Base-by-base conservation (phyloP, 2,888 invertebrate species). In the Hermaeophaga mercurialis region DNA sequence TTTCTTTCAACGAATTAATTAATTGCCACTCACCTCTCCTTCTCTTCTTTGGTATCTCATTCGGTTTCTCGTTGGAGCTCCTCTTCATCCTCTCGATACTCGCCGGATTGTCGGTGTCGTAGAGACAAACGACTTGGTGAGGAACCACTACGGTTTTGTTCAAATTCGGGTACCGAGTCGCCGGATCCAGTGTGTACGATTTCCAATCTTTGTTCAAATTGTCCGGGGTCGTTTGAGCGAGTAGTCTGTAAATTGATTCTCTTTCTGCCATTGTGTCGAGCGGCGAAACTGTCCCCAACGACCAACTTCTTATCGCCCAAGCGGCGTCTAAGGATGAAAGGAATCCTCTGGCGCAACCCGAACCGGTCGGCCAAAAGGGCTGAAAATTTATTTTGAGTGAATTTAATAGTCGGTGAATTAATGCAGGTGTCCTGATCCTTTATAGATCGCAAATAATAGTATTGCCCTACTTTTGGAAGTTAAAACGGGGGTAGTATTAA, bases 331-430 rank as follows among this genome's bases (percentile, higher is more conserved):
- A 84, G 2, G 94, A 93, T 14, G 96, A 94, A 1, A 99, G 83
- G 77, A 98, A 98, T 9, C 98, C 98, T 53, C 98, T 85, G 0
- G 97, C 98, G 80, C 96, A 96, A 1, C 99, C 99, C 2, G 96
- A 96, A 0, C 99, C 99, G 0, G 96, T 97, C 3, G 98, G 99
- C 98, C 99, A 99, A 79, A 99, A 99, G 0, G 94, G 94, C 84
- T 86, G 68, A 1, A 78, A 78, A 28, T 9, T 5, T 5, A 22
- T 22, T 22, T 22, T 22, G 22, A 22, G 22, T n/a, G n/a, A n/a
- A n/a, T n/a, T n/a, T n/a, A n/a, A n/a, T n/a, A n/a, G n/a, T n/a
- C n/a, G n/a, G n/a, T n/a, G n/a, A n/a, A n/a, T n/a, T n/a, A n/a
- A n/a, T n/a, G n/a, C n/a, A n/a, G n/a, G n/a, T n/a, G n/a, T n/a